phyloP scores from a whole-genome alignment of 2,113 vertebrate genomes.

The Chamaea fasciata region DNA sequence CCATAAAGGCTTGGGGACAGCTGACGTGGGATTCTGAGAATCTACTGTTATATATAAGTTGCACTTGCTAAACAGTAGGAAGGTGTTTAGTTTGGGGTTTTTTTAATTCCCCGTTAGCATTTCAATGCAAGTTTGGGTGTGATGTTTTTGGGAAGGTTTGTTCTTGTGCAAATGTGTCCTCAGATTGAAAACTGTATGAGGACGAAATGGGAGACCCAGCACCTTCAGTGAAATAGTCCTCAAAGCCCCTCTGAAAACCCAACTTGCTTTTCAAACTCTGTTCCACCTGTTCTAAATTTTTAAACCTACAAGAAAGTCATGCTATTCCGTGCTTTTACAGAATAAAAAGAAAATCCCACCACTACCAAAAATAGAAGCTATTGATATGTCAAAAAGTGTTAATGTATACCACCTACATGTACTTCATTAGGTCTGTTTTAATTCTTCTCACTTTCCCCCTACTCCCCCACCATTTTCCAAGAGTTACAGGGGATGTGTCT shows the following conservation, averaged over 20 bases:
- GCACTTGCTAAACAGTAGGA: background rate
- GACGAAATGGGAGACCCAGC: background rate
- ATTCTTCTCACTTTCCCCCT: background rate
- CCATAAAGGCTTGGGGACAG: background rate
- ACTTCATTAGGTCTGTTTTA: constrained; percentile 1
- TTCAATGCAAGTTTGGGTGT: background rate
- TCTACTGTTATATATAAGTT: background rate
- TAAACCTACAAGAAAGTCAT: background rate
- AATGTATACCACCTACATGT: constrained; percentile 29
- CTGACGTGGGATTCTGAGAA: background rate
- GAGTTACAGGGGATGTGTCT: background rate
- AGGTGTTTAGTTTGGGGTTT: background rate
- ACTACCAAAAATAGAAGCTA: background rate
- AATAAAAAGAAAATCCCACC: background rate
- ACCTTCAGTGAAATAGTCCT: background rate
- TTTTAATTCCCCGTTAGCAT: background rate
- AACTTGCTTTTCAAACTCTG: background rate
- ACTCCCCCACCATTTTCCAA: background rate
- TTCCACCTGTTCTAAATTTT: background rate
- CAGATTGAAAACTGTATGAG: background rate
- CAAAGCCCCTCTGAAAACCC: background rate
- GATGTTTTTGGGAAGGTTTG: background rate
- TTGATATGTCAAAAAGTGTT: constrained; percentile 10
- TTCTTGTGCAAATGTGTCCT: background rate
- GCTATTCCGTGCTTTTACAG: background rate